Base-by-base conservation (phyloP, 1,140 invertebrate species). In the Tetramorium simillimum region DNA sequence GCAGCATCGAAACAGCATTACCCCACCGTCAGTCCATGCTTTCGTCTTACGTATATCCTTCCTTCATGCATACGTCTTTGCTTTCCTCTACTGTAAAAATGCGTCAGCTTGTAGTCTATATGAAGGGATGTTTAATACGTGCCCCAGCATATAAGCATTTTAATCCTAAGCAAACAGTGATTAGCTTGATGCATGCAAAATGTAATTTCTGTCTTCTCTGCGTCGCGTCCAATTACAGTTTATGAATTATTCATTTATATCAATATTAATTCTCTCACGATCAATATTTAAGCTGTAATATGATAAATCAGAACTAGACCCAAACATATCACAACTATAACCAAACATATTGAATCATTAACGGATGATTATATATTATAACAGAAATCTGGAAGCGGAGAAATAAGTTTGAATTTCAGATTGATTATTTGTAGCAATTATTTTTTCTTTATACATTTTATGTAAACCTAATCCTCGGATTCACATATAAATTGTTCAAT, bases 1-100 rank as follows among this genome's bases (percentile, higher is more conserved):
- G 86, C 95, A 95, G 90, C 94, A 94, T 85, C 93, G 95, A 92
- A 95, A 95, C 95, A 95, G 94, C 94, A 94, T 95, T 92, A 95
- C 93, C 93, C 94, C 94, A 95, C 94, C 94, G 95, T 95, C 93
- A 94, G 95, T 95, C 92, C 93, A 93, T 93, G 91, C 93, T 94
- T 93, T 92, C 90, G 81, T 93, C 87, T 93, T 88, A 88, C 81
- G 62, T 67, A 43, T 72, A 85, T 40, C 60, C 21, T 85, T 24
- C 24, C 75, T 40, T 78, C 46, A 33, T 46, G 49, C 24, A 46
- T 18, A 77, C 58, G 18, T 46, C 49, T 85, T 87, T 63, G 9
- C 60, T 86, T 43, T 85, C 33, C 28, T 24, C 69, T 5, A 81
- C 24, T 65, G 28, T 24, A 53, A 37, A 51, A 65, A 40, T 18